phyloP scores from a whole-genome alignment of 2,888 invertebrate species.

The Escarpia spicata region DNA sequence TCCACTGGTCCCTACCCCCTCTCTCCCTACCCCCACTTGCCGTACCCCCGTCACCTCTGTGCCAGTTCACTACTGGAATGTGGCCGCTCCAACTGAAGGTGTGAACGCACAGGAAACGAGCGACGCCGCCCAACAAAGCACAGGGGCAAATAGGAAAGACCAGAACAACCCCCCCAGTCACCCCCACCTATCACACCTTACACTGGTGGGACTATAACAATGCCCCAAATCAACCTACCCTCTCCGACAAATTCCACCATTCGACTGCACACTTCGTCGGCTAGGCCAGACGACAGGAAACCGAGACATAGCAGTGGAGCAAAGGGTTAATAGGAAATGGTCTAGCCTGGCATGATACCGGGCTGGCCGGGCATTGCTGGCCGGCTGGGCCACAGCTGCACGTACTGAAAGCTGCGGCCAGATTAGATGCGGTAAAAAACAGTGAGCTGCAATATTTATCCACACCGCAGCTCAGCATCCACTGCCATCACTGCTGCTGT shows the following conservation, averaged over 20 bases:
- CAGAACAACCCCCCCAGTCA: neutral
- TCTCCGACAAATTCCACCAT: neutral
- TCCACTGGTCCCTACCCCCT: neutral
- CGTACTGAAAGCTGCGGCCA: neutral
- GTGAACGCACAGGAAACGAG: neutral
- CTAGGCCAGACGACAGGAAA: neutral
- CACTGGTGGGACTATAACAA: neutral
- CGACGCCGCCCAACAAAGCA: neutral
- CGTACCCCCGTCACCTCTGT: neutral
- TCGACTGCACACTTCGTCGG: neutral
- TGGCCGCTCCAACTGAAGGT: too few species aligned
- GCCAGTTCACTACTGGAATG: too few species aligned
- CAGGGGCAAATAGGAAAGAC: neutral
- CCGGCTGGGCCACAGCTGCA: neutral
- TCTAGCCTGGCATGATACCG: neutral
- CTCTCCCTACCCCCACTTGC: neutral
- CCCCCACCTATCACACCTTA: neutral
- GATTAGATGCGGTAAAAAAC: neutral
- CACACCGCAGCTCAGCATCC: neutral
- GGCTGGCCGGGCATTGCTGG: neutral
- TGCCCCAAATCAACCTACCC: neutral
- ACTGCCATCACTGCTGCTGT: neutral
- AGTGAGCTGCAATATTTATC: neutral
- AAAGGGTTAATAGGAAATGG: constrained; percentile 13
- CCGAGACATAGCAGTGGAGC: neutral